phyloP scores from a whole-genome alignment of 2,113 vertebrate genomes.

The Mionectes macconnelli region DNA sequence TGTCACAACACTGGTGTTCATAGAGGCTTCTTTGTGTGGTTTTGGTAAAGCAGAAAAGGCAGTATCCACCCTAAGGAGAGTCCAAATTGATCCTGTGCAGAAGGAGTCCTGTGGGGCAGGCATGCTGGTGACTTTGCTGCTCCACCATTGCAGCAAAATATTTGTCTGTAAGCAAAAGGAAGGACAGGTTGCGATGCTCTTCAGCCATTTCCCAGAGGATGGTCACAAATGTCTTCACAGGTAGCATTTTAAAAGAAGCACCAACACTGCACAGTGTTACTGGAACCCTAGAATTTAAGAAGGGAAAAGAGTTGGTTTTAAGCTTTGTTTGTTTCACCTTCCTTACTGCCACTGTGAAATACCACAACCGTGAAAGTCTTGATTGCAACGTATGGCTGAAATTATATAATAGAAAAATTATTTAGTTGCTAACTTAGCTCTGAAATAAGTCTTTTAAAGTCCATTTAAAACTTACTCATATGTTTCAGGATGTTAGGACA shows the following conservation, averaged over 20 bases:
- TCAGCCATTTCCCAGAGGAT: not conserved
- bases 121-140: rapidly evolving
- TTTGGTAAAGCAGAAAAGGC: not conserved
- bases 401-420: not conserved
- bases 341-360: not conserved
- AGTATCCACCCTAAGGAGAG: not conserved
- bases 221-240: not conserved
- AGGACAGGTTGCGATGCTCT: not conserved
- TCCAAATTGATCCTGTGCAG: not conserved
- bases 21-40: not conserved
- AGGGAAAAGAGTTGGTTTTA: not conserved
- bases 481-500: not conserved
- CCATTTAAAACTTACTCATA: not conserved
- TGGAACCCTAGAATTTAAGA: not conserved
- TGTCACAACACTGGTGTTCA: not conserved
- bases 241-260: not conserved
- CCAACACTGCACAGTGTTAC: not conserved
- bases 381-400: not conserved
- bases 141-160: rapidly evolving
- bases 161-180: not conserved
- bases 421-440: not conserved
- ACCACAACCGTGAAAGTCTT: not conserved
- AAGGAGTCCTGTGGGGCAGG: not conserved
- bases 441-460: not conserved
- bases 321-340: not conserved